Evolutionary conservation across 2,888 invertebrate species (phyloP).

Genomic region (Trichogramma evanescens): DNA sequence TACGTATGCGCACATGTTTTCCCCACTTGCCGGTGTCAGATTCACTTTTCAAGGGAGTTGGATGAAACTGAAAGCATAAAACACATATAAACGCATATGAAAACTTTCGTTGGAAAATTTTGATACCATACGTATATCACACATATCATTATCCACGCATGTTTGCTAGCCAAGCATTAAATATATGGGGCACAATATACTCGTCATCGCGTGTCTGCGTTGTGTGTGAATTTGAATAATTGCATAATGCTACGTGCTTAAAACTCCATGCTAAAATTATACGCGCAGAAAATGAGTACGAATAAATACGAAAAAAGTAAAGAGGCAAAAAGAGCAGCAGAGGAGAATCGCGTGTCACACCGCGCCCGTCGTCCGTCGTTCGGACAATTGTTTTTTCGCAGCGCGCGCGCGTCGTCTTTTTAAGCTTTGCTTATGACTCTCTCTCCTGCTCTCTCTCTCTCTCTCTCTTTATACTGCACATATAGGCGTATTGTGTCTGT

Average conservation of each 20-base stretch:
- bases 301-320: too few species aligned
- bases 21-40: constrained; percentile 7
- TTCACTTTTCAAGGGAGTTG: constrained; percentile 22
- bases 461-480: not conserved
- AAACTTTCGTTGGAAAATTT: not conserved
- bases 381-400: not conserved
- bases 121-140: not conserved
- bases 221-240: not conserved
- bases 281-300: constrained; percentile 6
- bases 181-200: too few species aligned
- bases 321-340: too few species aligned
- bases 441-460: not conserved
- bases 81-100: not conserved
- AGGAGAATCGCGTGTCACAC: too few species aligned
- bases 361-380: too few species aligned
- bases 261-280: constrained; percentile 9
- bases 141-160: too few species aligned
- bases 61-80: constrained; percentile 23
- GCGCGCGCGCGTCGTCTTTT: not conserved
- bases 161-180: too few species aligned
- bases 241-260: not conserved
- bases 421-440: not conserved
- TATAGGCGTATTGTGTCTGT: not conserved
- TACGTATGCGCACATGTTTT: not conserved
- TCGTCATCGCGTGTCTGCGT: not conserved